These are phyloP conservation scores for Apodemia duryi DNA, from an alignment of 2,888 invertebrate genomes.

Conservation along the genomic window DNA sequence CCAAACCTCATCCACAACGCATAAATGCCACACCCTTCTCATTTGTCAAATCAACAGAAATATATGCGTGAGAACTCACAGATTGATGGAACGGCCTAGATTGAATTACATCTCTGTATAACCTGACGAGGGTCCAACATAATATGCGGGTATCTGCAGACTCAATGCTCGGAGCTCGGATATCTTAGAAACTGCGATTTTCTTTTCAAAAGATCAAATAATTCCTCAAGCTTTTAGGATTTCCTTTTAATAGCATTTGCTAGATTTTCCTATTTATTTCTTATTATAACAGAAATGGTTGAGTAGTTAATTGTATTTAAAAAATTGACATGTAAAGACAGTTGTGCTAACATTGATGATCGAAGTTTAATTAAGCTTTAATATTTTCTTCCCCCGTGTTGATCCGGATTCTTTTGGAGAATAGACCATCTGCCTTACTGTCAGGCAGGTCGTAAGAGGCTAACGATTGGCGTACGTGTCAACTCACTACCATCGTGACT, in stretches of 20 bases:
- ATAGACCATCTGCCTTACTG: too few relatives aligned
- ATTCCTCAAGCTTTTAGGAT: conserved; percentile 9
- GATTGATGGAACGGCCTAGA: conserved; percentile 76
- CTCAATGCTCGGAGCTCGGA: conserved; percentile 56
- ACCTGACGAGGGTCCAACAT: conserved; percentile 75
- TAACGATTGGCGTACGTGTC: too few relatives aligned
- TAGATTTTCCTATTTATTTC: neutral
- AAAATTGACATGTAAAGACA: too few relatives aligned
- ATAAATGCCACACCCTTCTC: conserved; percentile 67
- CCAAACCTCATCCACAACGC: conserved; percentile 49
- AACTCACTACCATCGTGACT: too few relatives aligned
- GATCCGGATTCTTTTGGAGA: too few relatives aligned
- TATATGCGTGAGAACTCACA: conserved; percentile 76
- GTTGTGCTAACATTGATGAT: too few relatives aligned
- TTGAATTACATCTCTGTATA: conserved; percentile 75
- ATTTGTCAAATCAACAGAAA: conserved; percentile 80
- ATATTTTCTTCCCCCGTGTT: too few relatives aligned
- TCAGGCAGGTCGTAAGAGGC: too few relatives aligned
- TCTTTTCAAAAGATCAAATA: conserved; percentile 11
- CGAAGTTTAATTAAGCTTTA: too few relatives aligned
- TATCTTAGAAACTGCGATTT: conserved; percentile 17
- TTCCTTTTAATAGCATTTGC: neutral
- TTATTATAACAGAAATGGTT: neutral
- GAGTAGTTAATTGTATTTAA: neutral
- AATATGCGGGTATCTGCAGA: conserved; percentile 59